Percentiles rank a stretch among this genome's conserved stretches.
Evolutionary conservation across 2,113 vertebrate species (phyloP).

Genomic region (Orthonyx spaldingii): DNA sequence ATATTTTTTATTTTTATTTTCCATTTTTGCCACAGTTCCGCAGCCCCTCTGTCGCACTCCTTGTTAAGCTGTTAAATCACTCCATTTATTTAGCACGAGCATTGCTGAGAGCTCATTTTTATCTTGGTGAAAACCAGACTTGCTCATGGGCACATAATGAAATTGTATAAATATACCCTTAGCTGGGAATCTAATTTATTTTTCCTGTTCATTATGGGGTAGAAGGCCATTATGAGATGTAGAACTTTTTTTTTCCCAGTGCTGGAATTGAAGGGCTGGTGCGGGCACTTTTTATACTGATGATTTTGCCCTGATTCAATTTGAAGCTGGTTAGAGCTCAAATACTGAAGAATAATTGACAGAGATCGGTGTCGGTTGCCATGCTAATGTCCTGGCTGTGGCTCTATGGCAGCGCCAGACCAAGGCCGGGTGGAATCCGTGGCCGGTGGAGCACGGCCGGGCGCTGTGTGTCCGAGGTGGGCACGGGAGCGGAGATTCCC

Average conservation of each 20-base stretch:
- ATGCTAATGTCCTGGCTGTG: conserved; percentile 39
- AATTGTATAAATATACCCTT: conserved; percentile 83
- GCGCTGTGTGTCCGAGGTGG: accelerated
- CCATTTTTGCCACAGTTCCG: conserved; percentile 74
- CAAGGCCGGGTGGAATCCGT: not conserved
- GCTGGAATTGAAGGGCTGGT: conserved; percentile 77
- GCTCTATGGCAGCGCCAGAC: not conserved
- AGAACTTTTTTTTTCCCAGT: conserved; percentile 67
- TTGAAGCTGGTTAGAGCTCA: conserved; percentile 77
- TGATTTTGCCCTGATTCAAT: conserved; percentile 79
- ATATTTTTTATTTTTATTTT: conserved; percentile 50
- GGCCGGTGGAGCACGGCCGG: not conserved
- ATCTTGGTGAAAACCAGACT: conserved; percentile 78
- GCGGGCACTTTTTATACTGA: conserved; percentile 74
- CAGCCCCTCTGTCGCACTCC: conserved; percentile 62
- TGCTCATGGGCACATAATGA: conserved; percentile 83
- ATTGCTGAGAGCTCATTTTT: conserved; percentile 84
- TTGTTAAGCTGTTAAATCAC: conserved; percentile 83
- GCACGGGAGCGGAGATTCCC: not conserved
- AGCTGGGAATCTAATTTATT: conserved; percentile 85
- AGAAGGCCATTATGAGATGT: conserved; percentile 83
- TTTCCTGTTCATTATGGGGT: conserved; percentile 84
- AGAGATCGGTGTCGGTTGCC: conserved; percentile 68
- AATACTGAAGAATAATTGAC: conserved; percentile 71
- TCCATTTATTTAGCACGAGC: conserved; percentile 82